Percentiles rank a stretch among this genome's conserved stretches.
Conservation (phyloP, 2,113 vertebrate genomes). For the Falco punctatus region DNA sequence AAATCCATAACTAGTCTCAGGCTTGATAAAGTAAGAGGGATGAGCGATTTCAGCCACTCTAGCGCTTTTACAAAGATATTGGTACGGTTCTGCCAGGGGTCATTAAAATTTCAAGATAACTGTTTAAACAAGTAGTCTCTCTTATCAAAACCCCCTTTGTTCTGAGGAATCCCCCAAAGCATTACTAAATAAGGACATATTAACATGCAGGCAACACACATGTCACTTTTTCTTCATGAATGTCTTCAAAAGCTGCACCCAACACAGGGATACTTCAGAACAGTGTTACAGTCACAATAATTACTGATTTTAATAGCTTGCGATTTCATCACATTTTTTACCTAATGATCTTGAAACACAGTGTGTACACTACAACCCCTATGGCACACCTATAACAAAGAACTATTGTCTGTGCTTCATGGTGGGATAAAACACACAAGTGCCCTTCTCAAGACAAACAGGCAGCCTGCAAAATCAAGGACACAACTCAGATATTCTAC, state of each 20-base stretch:
- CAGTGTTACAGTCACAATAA: neutral
- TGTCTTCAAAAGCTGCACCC: constrained; percentile 1
- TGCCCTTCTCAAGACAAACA: neutral
- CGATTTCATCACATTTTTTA: neutral
- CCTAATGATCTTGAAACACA: neutral
- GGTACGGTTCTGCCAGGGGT: constrained; percentile 40
- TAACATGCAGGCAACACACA: neutral
- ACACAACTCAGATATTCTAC: neutral
- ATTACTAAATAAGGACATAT: constrained; percentile 37
- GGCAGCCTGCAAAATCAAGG: neutral
- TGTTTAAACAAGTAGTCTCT: constrained; percentile 49
- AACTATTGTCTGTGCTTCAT: neutral
- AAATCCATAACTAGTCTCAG: constrained; percentile 1
- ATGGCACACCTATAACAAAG: neutral
- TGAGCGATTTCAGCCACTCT: neutral
- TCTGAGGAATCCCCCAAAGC: constrained; percentile 15
- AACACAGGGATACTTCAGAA: neutral
- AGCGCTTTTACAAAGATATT: constrained; percentile 13
- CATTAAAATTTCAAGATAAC: constrained; percentile 56
- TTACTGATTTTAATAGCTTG: neutral
- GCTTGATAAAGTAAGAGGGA: constrained; percentile 37
- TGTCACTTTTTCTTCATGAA: neutral
- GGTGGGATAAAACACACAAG: neutral
- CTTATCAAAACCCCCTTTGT: constrained; percentile 31
- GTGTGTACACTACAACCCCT: neutral